Percentiles rank a stretch among this genome's conserved stretches.
These are phyloP conservation scores for Macrobrachium nipponense DNA, from an alignment of 1,140 invertebrate genomes.

Conservation along the genomic window DNA sequence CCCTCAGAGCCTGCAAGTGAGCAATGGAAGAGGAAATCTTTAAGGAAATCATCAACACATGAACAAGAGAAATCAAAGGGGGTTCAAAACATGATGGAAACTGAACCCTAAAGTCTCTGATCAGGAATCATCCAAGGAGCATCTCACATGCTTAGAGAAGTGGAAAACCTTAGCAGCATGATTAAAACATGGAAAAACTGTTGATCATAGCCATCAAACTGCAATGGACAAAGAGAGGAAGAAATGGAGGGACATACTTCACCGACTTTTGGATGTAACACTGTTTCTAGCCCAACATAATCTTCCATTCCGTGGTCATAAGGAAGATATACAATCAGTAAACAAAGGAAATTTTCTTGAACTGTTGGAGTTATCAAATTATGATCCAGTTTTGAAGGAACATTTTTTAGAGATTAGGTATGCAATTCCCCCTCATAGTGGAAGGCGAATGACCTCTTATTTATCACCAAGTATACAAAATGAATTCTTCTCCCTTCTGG, in stretches of 20 bases:
- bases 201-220: background rate
- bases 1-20: too few relatives aligned
- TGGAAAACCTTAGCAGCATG: slow-evolving; percentile 10
- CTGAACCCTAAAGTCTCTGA: too few relatives aligned
- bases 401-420: slow-evolving; percentile 17
- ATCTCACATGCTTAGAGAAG: background rate
- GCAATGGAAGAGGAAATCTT: too few relatives aligned
- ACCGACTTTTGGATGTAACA: too few relatives aligned
- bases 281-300: slow-evolving; percentile 19
- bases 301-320: slow-evolving; percentile 19
- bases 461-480: background rate
- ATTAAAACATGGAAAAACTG: background rate
- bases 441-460: too few relatives aligned
- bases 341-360: slow-evolving; percentile 7
- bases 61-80: too few relatives aligned
- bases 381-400: slow-evolving; percentile 30
- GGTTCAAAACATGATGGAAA: too few relatives aligned
- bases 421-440: too few relatives aligned
- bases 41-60: too few relatives aligned
- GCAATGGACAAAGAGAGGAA: background rate
- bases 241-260: too few relatives aligned
- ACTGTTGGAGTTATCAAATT: slow-evolving; percentile 26
- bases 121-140: background rate
- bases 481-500: background rate
- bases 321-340: background rate